Base-by-base conservation (phyloP, 2,888 invertebrate species). In the Cosmia pyralina region DNA sequence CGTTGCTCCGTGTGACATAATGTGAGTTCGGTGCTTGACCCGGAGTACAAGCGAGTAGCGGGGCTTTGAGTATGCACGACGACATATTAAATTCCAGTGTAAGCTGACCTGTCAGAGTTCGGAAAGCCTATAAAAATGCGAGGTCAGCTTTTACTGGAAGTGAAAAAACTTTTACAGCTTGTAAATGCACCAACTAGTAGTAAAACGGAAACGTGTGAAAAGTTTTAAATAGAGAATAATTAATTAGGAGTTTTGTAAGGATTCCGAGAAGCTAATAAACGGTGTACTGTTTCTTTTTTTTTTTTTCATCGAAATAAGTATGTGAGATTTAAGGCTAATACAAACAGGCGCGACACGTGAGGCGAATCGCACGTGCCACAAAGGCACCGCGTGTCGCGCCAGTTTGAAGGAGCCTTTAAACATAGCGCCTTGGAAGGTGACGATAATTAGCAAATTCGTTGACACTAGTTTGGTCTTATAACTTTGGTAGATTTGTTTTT, bases 1-100 rank as follows among this genome's bases (percentile, higher is more conserved):
- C 85, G 83, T 89, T 88, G 87, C 86, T 72, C 28, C 74, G 77
- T 64, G 84, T 89, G 89, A 88, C 84, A 89, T 90, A 90, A 89
- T 82, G 79, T 58, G 62, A 38, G 60, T 65, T 71, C 64, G 75
- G 65, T 60, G 76, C 58, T 53, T 74, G 85, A 78, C 63, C 19
- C 73, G 69, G 64, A 44, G 38, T 4, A 57, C 10, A 69, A 59
- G 77, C 66, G 73, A 8, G 6, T 52, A 71, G 85, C 82, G 85
- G 75, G n/a, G 52, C 46, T 68, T 44, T 7, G 44, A 38, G 67
- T 77, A 65, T 15, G 15, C 50, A 64, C 13, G 13, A 13, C 28
- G 19, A 8, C 28, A 10, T 17, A 57, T 34, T 10, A 34, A 34
- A 4, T 19, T 3, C 19, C 19, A 63, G 8, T 8, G 3, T 44